phyloP scores from a whole-genome alignment of 2,888 invertebrate genomes.

The Amblyjoppa fuscipennis region DNA sequence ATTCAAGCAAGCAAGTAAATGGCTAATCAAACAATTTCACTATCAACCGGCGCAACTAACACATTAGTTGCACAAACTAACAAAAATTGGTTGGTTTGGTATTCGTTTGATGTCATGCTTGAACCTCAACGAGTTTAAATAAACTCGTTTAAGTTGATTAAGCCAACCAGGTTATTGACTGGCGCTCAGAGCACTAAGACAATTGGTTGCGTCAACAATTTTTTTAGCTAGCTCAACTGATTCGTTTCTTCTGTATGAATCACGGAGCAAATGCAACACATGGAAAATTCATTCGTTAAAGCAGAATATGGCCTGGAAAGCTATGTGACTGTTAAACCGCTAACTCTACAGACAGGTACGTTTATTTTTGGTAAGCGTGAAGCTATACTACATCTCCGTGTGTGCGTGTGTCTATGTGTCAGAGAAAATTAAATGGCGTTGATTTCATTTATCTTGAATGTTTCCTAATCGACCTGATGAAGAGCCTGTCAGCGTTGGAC shows the following conservation, averaged over 20 bases:
- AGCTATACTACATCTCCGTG: background rate
- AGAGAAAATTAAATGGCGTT: slow-evolving; percentile 11
- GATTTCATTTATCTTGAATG: slow-evolving; percentile 57
- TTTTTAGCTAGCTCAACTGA: too few relatives aligned
- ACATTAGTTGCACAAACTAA: too few relatives aligned
- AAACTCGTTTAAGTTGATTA: too few relatives aligned
- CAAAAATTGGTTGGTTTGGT: too few relatives aligned
- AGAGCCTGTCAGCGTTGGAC: background rate
- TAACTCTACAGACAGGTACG: slow-evolving; percentile 4
- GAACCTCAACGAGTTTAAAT: too few relatives aligned
- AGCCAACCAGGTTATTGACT: too few relatives aligned
- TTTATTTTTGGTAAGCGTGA: slow-evolving; percentile 14
- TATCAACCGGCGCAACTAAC: too few relatives aligned
- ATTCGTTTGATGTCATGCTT: too few relatives aligned
- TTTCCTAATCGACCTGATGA: slow-evolving; percentile 62
- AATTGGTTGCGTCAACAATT: too few relatives aligned
- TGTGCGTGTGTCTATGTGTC: slow-evolving; percentile 16
- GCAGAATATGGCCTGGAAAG: slow-evolving; percentile 16
- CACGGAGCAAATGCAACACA: background rate
- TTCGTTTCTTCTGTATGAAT: background rate
- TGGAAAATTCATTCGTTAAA: slow-evolving; percentile 27
- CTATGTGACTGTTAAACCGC: slow-evolving; percentile 16
- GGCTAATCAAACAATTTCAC: too few relatives aligned
- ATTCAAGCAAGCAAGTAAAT: too few relatives aligned
- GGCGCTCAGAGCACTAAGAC: too few relatives aligned